Conservation (phyloP, 2,888 invertebrate species). For the Rotaria sp. region DNA sequence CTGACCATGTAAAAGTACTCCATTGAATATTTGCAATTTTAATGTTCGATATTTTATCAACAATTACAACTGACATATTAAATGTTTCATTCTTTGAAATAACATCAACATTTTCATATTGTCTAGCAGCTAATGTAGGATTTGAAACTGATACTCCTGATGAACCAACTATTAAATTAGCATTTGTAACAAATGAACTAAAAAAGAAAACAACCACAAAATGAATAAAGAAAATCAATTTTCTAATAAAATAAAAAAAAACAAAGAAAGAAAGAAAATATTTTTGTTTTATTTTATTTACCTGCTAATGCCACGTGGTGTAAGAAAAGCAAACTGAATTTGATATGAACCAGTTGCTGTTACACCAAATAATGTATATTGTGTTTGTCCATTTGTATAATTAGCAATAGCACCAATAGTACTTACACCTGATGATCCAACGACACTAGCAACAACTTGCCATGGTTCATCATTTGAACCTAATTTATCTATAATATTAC, state of each 20-base stretch:
- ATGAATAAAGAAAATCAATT: too few species aligned
- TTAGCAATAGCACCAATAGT: background rate
- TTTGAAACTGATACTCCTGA: background rate
- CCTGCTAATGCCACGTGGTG: background rate
- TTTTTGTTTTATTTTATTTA: background rate
- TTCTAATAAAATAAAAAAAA: too few species aligned
- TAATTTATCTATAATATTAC: background rate
- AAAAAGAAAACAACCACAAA: background rate
- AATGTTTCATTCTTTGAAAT: background rate
- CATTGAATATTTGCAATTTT: slow-evolving; percentile 11
- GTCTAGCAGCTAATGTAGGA: background rate
- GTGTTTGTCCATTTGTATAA: background rate
- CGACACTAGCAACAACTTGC: background rate
- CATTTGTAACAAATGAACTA: background rate
- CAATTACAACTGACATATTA: background rate
- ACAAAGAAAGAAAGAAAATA: too few species aligned
- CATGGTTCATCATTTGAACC: background rate
- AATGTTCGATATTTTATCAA: background rate
- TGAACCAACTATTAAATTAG: background rate
- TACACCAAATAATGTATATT: background rate
- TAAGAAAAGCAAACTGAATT: background rate
- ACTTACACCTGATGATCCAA: background rate
- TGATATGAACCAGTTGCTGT: background rate
- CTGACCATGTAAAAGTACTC: background rate
- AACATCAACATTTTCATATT: background rate